Evolutionary conservation across 2,113 vertebrate species (phyloP), one percentile per base, ranked within the genome.

Genomic region (Chitala chitala): DNA sequence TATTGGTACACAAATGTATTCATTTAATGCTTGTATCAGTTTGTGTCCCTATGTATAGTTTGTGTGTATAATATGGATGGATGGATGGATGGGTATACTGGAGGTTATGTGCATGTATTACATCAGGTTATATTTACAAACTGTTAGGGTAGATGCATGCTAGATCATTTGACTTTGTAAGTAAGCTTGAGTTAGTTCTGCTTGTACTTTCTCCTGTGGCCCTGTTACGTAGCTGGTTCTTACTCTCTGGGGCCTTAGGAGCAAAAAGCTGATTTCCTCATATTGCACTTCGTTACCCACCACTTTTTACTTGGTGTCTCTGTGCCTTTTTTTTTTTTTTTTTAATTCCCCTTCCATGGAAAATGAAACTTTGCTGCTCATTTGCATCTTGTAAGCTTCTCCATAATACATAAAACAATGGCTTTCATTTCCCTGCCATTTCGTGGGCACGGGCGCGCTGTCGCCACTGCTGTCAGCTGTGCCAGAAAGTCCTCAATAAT

Each of bases 361-460:
- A 80, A 82, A 78, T 58, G 75, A 82, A 74, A 46, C 77, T 40
- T 29, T 74, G 22, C 76, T 74, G 53, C 76, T 78, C 74, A 78
- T 84, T 82, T 84, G 79, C 79, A 82, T 78, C 78, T 78, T 15
- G 72, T 5, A n/a, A 69, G 75, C 78, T 65, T 77, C 58, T 87
- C 66, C 76, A 82, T 85, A 78, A 87, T 87, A 84, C 77, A 83
- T 83, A 75, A 48, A 73, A 78, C 71, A 79, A 71, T 56, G 79
- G 76, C 72, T 83, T 77, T 82, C 51, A 73, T 76, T 61, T 73
- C 65, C 59, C 76, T 68, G 48, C 58, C 24, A 68, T 26, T 55
- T 6, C 15, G 38, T 8, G 46, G 48, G 70, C 44, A 74, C 72
- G 51, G 31, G 40, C 68, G 72, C 38, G 68, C 8, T 36, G 42